Base-by-base conservation (phyloP, 2,888 invertebrate genomes). In the Pseudanteris insignis region DNA sequence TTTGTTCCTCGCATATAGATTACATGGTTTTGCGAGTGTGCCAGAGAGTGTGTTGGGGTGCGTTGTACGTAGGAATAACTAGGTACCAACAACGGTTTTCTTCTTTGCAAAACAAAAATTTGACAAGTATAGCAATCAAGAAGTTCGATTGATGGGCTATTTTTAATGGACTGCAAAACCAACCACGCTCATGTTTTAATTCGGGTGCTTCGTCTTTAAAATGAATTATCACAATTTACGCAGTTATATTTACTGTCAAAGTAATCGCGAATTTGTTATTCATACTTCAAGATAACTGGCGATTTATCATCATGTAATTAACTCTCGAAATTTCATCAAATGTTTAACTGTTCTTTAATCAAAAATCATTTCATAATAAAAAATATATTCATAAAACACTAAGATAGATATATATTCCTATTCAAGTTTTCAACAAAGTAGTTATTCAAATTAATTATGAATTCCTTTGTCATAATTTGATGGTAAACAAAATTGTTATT, bases 231-330 rank as follows among this genome's bases (percentile, higher is more conserved):
- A 29, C 38, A 28, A 53, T 37, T 53, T 53, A 53, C 53, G 53
- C 53, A 53, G 53, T 53, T 43, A 15, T 36, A 13, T 29, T 10
- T 2, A 10, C 44, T 38, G 32, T 33, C 32, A 37, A 53, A 53
- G 32, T 32, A 43, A 36, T 50, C 18, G n/a, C 24, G 1, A 11
- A 10, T 21, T 33, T 14, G 21, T 53, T 53, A 44, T 44, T 44
- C 43, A 15, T 7, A 8, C 8, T 21, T 9, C 21, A 9, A 12
- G 24, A 43, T 51, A 34, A 36, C 37, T 34, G 5, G 12, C 18
- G 28, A 29, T 36, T 29, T 15, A 9, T 36, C 29, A 38, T 14
- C 30, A 2, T 8, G 8, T 29, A 38, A 30, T 48, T 38, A 43
- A 7, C 26, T 24, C 24, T 13, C 15, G 14, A 11, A 12, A 10